Evolutionary conservation across 23 tunicate species (phyloP).

Genomic region (Ciona savignyi): DNA sequence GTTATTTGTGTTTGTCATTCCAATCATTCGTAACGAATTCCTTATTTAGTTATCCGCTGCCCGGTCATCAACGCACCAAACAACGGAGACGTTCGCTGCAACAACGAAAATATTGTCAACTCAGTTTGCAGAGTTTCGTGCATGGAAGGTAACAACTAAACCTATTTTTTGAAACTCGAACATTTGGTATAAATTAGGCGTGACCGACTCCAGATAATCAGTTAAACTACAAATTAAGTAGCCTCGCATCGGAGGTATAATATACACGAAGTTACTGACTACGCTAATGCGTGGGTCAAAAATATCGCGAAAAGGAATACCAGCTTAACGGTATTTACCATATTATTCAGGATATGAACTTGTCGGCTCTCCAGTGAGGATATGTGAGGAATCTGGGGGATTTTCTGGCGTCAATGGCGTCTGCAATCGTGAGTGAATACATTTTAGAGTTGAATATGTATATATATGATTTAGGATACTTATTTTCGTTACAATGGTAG

Average conservation of each 20-base stretch:
- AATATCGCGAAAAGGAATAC: too few relatives aligned
- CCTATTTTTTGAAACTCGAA: too few relatives aligned
- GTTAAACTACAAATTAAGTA: too few relatives aligned
- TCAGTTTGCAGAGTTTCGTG: constrained; percentile 66
- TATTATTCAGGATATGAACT: constrained; percentile 58
- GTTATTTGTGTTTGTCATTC: background rate
- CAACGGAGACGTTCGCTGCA: constrained; percentile 62
- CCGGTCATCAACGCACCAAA: constrained; percentile 38
- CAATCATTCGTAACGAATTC: background rate
- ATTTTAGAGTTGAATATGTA: too few relatives aligned
- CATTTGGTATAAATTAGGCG: too few relatives aligned
- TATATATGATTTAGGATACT: too few relatives aligned
- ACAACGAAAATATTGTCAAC: constrained; percentile 55
- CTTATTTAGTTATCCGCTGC: constrained; percentile 53
- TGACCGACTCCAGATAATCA: too few relatives aligned
- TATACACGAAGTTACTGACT: too few relatives aligned
- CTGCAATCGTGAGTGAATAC: background rate
- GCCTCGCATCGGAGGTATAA: too few relatives aligned
- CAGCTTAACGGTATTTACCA: too few relatives aligned
- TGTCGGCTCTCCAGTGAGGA: constrained; percentile 37
- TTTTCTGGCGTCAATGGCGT: background rate
- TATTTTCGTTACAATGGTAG: too few relatives aligned
- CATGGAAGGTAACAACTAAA: constrained; percentile 63
- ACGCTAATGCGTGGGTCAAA: too few relatives aligned
- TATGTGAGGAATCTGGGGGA: constrained; percentile 59